phyloP scores from a whole-genome alignment of 2,113 vertebrate genomes.

The Columba livia region DNA sequence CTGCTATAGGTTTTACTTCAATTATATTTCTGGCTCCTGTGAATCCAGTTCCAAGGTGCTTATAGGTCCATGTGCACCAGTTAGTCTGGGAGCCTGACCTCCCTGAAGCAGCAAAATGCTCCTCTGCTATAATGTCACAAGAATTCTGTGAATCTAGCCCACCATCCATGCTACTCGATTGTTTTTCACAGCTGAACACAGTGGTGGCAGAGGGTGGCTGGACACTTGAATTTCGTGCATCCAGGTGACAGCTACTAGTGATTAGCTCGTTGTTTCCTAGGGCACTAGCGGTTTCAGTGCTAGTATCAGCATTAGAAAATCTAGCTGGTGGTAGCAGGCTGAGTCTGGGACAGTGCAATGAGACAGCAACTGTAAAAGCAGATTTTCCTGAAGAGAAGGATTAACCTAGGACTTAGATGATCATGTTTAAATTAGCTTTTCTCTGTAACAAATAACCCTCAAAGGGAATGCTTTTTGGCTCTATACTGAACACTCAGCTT shows the following conservation, averaged over 20 bases:
- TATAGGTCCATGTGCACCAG: neutral
- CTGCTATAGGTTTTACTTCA: neutral
- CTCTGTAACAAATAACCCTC: neutral
- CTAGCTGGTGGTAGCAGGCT: neutral
- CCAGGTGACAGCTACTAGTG: neutral
- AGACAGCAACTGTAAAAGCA: neutral
- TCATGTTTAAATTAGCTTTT: neutral
- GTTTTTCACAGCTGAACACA: neutral
- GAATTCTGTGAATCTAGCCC: neutral
- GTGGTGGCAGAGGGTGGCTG: fast-evolving
- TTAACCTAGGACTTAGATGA: neutral
- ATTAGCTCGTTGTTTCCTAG: neutral
- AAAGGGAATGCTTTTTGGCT: neutral
- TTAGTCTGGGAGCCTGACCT: neutral
- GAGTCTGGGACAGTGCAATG: neutral
- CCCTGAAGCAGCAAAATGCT: neutral
- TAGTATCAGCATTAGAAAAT: neutral
- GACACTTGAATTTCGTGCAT: neutral
- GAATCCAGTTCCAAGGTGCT: neutral
- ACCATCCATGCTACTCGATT: fast-evolving
- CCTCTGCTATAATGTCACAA: neutral
- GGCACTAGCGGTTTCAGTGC: neutral
- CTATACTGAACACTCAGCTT: neutral
- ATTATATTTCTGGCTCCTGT: neutral
- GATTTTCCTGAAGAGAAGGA: neutral